A percentile compares a stretch with the other conserved stretches of the same genome.
Evolutionary conservation across 2,113 vertebrate species (phyloP).

Genomic region (Egretta garzetta): DNA sequence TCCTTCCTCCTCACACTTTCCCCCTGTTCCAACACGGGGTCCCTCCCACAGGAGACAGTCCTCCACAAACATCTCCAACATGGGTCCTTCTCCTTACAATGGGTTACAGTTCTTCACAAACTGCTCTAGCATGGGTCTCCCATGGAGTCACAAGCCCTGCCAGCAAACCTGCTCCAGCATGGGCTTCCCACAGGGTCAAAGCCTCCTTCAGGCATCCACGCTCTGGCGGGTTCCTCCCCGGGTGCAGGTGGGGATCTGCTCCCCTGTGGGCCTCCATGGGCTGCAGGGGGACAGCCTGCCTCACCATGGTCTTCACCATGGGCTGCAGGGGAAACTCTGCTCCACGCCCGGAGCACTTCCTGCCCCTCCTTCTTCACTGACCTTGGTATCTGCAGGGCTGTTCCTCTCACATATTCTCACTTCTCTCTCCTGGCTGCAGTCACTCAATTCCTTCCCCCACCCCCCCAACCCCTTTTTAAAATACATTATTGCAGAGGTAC

Average conservation of each 20-base stretch:
- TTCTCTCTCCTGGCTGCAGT: not conserved
- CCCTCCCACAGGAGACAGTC: not conserved
- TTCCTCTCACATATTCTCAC: not conserved
- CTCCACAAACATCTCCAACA: not conserved
- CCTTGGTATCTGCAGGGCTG: not conserved
- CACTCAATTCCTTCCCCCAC: not conserved
- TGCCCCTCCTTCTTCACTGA: not conserved
- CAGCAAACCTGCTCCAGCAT: not conserved
- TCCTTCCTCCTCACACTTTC: not conserved
- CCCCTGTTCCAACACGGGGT: not conserved
- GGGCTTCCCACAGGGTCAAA: fast-evolving
- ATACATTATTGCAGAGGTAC: not conserved
- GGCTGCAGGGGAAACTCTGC: not conserved
- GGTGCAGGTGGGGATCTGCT: not conserved
- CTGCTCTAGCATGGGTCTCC: not conserved
- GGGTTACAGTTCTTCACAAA: not conserved
- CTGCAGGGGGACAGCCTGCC: not conserved
- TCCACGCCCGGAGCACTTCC: fast-evolving
- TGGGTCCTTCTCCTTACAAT: not conserved
- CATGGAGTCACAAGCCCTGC: not conserved
- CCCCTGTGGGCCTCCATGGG: fast-evolving
- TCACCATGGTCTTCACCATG: not conserved
- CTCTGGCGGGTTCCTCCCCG: fast-evolving
- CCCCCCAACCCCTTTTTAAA: not conserved
- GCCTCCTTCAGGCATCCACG: not conserved